These are phyloP conservation scores for Dendroctonus ponderosae DNA, from an alignment of 1,140 invertebrate genomes.

Conservation along the genomic window DNA sequence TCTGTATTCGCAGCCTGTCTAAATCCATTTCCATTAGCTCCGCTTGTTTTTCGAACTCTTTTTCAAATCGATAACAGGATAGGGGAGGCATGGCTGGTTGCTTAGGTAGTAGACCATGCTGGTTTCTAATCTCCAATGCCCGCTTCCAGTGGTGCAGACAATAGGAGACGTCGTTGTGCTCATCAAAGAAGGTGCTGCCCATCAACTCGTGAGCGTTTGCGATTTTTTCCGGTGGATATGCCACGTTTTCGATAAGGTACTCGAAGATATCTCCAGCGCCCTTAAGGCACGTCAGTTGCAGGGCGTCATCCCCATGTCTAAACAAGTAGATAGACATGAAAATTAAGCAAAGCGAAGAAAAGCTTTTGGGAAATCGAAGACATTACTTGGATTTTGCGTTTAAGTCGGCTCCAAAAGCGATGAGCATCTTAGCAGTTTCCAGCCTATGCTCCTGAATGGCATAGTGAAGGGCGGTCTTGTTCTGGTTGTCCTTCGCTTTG, in stretches of 20 bases:
- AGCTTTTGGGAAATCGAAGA: neutral
- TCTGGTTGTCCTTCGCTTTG: slow-evolving; percentile 86
- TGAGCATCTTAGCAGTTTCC: slow-evolving; percentile 79
- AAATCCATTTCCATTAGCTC: slow-evolving; percentile 76
- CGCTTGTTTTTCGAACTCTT: slow-evolving; percentile 68
- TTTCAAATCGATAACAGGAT: slow-evolving; percentile 62
- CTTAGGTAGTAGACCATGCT: slow-evolving; percentile 54
- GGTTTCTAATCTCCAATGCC: slow-evolving; percentile 59
- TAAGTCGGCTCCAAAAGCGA: slow-evolving; percentile 78
- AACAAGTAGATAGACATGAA: neutral
- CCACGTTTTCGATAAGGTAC: slow-evolving; percentile 65
- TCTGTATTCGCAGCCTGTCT: slow-evolving; percentile 79
- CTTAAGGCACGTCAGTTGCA: slow-evolving; percentile 87
- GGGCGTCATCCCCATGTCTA: slow-evolving; percentile 81
- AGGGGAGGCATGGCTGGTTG: slow-evolving; percentile 57
- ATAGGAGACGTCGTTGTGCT: slow-evolving; percentile 70
- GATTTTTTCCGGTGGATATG: slow-evolving; percentile 65
- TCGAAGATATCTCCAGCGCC: slow-evolving; percentile 80
- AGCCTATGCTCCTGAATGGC: slow-evolving; percentile 85
- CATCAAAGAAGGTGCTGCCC: slow-evolving; percentile 80
- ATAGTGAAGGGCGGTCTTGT: slow-evolving; percentile 91
- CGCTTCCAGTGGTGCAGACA: slow-evolving; percentile 67
- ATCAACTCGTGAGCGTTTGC: slow-evolving; percentile 84
- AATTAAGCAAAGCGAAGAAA: neutral
- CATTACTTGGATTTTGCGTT: slow-evolving; percentile 63